Conservation (phyloP, 2,888 invertebrate species). For the Eurytoma californica region DNA sequence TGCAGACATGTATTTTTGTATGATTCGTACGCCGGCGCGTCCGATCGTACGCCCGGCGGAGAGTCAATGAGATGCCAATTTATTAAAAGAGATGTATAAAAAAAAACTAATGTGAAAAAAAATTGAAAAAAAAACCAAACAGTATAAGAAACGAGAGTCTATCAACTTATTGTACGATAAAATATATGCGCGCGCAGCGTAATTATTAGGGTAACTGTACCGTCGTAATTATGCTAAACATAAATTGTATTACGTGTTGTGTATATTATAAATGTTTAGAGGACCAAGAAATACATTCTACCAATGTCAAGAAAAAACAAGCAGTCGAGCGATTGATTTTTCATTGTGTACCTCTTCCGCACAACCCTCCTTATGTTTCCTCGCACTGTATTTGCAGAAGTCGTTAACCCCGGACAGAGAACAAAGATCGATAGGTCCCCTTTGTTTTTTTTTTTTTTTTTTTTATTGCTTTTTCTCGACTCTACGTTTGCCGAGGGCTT, state of each 20-base stretch:
- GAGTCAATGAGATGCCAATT: constrained; percentile 53
- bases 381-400: too few relatives aligned
- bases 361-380: too few relatives aligned
- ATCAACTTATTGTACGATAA: constrained; percentile 58
- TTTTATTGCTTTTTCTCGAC: neutral
- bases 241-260: constrained; percentile 66
- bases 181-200: constrained; percentile 41
- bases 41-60: constrained; percentile 34
- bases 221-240: constrained; percentile 54
- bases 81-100: constrained; percentile 40
- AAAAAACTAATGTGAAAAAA: neutral
- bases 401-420: too few relatives aligned
- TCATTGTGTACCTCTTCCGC: too few relatives aligned
- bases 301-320: constrained; percentile 44
- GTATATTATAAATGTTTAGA: constrained; percentile 72
- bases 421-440: too few relatives aligned
- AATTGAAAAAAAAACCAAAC: too few relatives aligned
- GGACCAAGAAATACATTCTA: constrained; percentile 71
- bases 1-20: constrained; percentile 63
- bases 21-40: constrained; percentile 51
- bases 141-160: constrained; percentile 43
- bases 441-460: neutral
- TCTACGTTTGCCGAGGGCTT: too few relatives aligned
- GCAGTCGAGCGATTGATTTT: neutral
- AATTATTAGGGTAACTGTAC: constrained; percentile 37